Evolutionary conservation across 2,888 invertebrate species (phyloP).

Genomic region (Yponomeuta plumbellus): DNA sequence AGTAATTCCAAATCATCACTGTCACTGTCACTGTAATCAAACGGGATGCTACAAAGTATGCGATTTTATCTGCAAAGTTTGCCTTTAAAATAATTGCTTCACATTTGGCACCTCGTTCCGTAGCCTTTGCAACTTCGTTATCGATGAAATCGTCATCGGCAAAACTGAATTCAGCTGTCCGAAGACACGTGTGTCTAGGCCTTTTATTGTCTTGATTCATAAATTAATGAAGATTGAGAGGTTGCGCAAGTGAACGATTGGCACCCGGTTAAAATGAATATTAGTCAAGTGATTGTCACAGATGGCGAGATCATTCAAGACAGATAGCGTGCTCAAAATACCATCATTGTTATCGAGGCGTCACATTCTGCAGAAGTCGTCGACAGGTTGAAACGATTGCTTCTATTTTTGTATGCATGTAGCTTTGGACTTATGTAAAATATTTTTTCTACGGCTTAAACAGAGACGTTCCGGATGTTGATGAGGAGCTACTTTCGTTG

Average conservation of each 20-base stretch:
- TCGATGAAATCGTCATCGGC: not conserved
- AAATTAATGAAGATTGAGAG: constrained; percentile 50
- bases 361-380: constrained; percentile 35
- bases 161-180: not conserved
- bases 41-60: too few species aligned
- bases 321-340: constrained; percentile 29
- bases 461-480: not conserved
- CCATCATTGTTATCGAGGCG: constrained; percentile 46
- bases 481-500: not conserved
- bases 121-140: not conserved
- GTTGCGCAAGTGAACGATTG: constrained; percentile 53
- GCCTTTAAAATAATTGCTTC: not conserved
- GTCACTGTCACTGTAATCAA: too few species aligned
- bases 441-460: not conserved
- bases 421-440: not conserved
- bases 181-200: constrained; percentile 30
- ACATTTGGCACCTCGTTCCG: not conserved
- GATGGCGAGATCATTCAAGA: constrained; percentile 38
- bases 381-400: not conserved
- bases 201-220: constrained; percentile 41
- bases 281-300: constrained; percentile 48
- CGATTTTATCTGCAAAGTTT: not conserved
- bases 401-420: not conserved
- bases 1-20: too few species aligned
- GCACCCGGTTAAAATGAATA: constrained; percentile 46